Evolutionary conservation across 2,888 invertebrate species (phyloP).

Genomic region (Drosophila nigricruria): DNA sequence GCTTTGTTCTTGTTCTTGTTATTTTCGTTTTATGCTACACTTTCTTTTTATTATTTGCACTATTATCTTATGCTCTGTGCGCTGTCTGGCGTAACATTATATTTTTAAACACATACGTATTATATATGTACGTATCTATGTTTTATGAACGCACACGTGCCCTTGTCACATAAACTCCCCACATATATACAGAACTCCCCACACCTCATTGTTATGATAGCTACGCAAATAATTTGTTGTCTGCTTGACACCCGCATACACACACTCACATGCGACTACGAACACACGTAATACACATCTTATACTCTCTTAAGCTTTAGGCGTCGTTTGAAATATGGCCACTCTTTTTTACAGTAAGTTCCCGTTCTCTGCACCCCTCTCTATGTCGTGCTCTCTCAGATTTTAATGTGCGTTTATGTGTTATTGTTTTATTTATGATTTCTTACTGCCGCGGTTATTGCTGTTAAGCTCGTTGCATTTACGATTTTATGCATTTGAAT

Average conservation of each 20-base stretch:
- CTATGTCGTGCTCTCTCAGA: background rate
- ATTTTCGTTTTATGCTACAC: conserved; percentile 38
- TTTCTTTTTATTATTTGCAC: conserved; percentile 55
- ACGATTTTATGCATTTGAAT: conserved; percentile 73
- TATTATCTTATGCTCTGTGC: conserved; percentile 45
- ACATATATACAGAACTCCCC: conserved; percentile 5
- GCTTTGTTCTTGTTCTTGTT: conserved; percentile 31
- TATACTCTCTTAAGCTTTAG: conserved; percentile 29
- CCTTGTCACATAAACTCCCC: conserved; percentile 20
- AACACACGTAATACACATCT: conserved; percentile 17
- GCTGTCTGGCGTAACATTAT: conserved; percentile 54
- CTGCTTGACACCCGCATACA: conserved; percentile 39
- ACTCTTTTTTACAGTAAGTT: conserved; percentile 29
- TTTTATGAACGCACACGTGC: conserved; percentile 18
- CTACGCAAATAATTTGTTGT: conserved; percentile 61
- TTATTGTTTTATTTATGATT: conserved; percentile 79
- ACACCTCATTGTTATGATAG: conserved; percentile 19
- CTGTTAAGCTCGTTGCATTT: conserved; percentile 62
- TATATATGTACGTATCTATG: conserved; percentile 8
- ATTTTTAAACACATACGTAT: conserved; percentile 26
- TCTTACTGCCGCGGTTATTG: conserved; percentile 62
- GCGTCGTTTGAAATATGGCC: conserved; percentile 42
- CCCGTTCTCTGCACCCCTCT: background rate
- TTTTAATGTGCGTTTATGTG: conserved; percentile 61
- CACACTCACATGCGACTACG: background rate